Base-by-base conservation (phyloP, 37 sponge, comb jelly and placozoan genomes). In the Mnemiopsis leidyi region DNA sequence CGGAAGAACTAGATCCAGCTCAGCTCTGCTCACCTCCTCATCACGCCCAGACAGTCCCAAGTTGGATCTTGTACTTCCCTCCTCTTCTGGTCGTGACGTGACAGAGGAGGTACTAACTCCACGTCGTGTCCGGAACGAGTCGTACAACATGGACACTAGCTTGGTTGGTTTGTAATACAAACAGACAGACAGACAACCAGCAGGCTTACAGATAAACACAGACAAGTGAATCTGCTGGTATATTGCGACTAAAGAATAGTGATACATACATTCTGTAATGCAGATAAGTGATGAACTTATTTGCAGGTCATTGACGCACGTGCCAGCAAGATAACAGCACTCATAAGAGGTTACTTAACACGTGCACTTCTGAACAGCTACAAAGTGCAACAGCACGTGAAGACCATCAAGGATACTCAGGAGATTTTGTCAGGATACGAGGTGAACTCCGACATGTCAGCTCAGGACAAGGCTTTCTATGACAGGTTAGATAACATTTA, bases 381-480 rank as follows among this genome's bases (percentile, higher is more conserved):
- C 90, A 85, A 85, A 39, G 90, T 85, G 5, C 90, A 85, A 37
- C 61, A 85, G 29, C 90, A 85, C 61, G 39, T 85, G n/a, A 85
- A 85, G 61, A 85, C 90, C 5, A 39, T 85, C 16, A 9, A 25
- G 23, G 90, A 85, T 39, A 85, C 90, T n/a, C 32, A 40, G 24
- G 90, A 38, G 61, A 85, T 85, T 1, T 26, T 85, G 48, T 33
- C 18, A 18, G 36, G 79, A 31, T 77, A 77, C 79, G 79, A 36
- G 18, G 35, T 32, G 1, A 32, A 32, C 18, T 26, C 79, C 0
- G 79, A 77, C 7, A 26, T 77, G 34, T 32, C 32, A 0, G 79
- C 26, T 26, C 79, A 77, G 79, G 79, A 77, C 36, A 33, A 13
- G 1, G 79, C 79, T 34, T 77, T 77, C 18, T 77, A 77, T 36